Evolutionary conservation across 2,797 vertebrate genomes (phyloP).

Genomic region (Novumbra hubbsi): DNA sequence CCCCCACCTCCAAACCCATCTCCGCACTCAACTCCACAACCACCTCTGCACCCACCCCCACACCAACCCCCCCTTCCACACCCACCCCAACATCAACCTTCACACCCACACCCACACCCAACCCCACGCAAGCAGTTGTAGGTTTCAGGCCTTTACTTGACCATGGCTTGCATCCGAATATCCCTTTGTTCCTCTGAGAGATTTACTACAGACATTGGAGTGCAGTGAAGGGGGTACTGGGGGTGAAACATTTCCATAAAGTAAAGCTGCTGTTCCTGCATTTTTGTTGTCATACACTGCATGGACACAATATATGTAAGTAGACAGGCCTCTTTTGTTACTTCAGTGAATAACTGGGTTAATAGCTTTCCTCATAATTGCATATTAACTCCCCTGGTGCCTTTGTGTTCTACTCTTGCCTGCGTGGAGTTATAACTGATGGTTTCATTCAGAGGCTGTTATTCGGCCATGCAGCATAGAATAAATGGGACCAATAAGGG

Average conservation of each 20-base stretch:
- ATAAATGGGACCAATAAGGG: conserved; percentile 66
- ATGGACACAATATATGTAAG: conserved; percentile 57
- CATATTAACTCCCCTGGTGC: conserved; percentile 57
- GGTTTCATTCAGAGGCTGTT: conserved; percentile 53
- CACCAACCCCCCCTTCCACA: conserved; percentile 24
- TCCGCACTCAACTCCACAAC: too few species aligned
- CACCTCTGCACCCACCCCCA: too few species aligned
- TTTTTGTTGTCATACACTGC: conserved; percentile 48
- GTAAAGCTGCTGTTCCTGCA: conserved; percentile 61
- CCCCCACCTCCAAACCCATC: background rate
- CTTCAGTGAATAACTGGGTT: conserved; percentile 50
- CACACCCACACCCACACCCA: background rate
- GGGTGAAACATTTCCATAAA: conserved; percentile 60
- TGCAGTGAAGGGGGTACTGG: conserved; percentile 46
- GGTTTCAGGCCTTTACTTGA: conserved; percentile 10
- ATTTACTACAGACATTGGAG: conserved; percentile 54
- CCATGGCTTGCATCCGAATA: conserved; percentile 51
- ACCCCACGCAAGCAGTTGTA: background rate
- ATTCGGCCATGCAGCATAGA: conserved; percentile 48
- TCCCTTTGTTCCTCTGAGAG: conserved; percentile 63
- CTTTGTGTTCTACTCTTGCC: conserved; percentile 53
- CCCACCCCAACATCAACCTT: background rate
- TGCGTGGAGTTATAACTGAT: conserved; percentile 59
- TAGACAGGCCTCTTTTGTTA: conserved; percentile 63
- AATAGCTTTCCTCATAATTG: conserved; percentile 64